Percentiles rank a stretch among this genome's conserved stretches.
phyloP scores from a whole-genome alignment of 1,140 invertebrate genomes.

The Trichonephila clavipes region DNA sequence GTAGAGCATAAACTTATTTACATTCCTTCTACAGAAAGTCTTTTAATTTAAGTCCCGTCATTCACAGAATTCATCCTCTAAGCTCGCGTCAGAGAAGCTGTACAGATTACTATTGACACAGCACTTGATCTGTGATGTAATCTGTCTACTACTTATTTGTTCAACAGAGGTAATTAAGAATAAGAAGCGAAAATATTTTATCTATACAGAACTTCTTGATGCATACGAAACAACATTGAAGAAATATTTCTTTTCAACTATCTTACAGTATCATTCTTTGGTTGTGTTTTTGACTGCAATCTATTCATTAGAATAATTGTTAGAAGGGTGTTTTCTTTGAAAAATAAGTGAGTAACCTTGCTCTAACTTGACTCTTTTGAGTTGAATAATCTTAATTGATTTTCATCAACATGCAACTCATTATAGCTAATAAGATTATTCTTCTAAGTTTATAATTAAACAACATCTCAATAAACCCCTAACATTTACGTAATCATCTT shows the following conservation, averaged over 20 bases:
- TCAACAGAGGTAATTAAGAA: conserved; percentile 35
- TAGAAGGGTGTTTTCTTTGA: no score
- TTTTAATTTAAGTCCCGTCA: conserved; percentile 38
- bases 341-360: neutral
- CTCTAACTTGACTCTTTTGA: neutral
- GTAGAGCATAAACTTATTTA: neutral
- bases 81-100: neutral
- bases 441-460: neutral
- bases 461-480: neutral
- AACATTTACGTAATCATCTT: neutral
- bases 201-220: no score
- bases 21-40: neutral
- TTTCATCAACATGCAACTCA: neutral
- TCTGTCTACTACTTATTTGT: conserved; percentile 44
- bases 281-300: no score
- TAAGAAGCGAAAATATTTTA: neutral
- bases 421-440: neutral
- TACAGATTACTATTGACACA: conserved; percentile 38
- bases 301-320: no score
- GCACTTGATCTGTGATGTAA: conserved; percentile 50
- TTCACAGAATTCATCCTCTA: neutral
- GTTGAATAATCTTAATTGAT: neutral
- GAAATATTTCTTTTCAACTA: no score
- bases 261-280: no score
- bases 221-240: no score